A percentile compares a stretch with the other conserved stretches of the same genome.
Evolutionary conservation across 2,113 vertebrate genomes (phyloP).

Genomic region (Stigmatopora argus): DNA sequence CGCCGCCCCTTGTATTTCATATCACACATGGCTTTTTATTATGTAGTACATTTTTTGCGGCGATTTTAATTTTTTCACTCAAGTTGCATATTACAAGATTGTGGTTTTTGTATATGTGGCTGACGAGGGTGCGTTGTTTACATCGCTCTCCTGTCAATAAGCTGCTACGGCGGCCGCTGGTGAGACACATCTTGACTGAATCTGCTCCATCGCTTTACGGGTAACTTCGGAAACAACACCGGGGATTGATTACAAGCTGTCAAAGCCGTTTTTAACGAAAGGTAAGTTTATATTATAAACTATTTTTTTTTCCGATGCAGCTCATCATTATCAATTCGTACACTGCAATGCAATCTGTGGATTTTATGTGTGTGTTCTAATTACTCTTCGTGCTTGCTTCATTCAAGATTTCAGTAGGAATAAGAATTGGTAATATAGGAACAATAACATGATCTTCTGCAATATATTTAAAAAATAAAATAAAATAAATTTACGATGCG

Average conservation of each 20-base stretch:
- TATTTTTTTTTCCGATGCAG: background rate
- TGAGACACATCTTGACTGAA: conserved; percentile 54
- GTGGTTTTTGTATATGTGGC: conserved; percentile 48
- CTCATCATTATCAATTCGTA: background rate
- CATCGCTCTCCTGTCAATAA: conserved; percentile 56
- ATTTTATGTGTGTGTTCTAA: background rate
- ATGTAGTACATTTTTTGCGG: conserved; percentile 15
- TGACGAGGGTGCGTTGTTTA: conserved; percentile 56
- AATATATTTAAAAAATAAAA: background rate
- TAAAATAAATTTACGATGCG: background rate
- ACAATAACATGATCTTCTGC: too few relatives aligned
- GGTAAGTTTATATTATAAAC: conserved; percentile 46
- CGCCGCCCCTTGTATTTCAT: conserved; percentile 25
- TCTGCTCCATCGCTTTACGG: conserved; percentile 71
- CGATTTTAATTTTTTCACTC: conserved; percentile 15
- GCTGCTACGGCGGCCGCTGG: conserved; percentile 49
- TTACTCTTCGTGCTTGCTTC: background rate
- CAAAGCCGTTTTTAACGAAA: conserved; percentile 62
- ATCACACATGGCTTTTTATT: conserved; percentile 41
- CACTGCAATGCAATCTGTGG: background rate
- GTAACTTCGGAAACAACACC: conserved; percentile 65
- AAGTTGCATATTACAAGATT: conserved; percentile 30
- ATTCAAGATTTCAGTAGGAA: background rate
- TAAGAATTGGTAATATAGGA: too few relatives aligned
- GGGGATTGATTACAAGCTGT: conserved; percentile 62